phyloP scores from a whole-genome alignment of 2,888 invertebrate genomes.

The Lagria hirta region DNA sequence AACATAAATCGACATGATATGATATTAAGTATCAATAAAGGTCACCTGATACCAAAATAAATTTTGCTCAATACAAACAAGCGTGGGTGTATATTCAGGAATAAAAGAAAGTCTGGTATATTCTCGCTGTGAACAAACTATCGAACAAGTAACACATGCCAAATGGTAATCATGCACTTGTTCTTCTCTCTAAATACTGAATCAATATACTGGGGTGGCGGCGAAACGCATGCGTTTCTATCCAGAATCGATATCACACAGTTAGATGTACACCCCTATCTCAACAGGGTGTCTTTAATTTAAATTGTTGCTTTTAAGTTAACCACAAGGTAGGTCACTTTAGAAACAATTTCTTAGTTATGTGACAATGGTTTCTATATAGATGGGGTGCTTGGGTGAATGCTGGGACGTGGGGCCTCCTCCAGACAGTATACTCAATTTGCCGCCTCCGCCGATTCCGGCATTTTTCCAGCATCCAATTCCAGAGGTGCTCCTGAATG shows the following conservation, averaged over 20 bases:
- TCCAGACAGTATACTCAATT: slow-evolving; percentile 77
- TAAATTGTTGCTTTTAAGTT: slow-evolving; percentile 32
- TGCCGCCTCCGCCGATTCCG: slow-evolving; percentile 85
- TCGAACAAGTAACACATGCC: slow-evolving; percentile 24
- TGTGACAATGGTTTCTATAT: slow-evolving; percentile 3
- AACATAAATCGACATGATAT: too few species aligned
- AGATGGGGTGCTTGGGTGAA: slow-evolving; percentile 62
- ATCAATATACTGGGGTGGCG: slow-evolving; percentile 42
- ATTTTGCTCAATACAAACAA: too few species aligned
- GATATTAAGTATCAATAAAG: too few species aligned
- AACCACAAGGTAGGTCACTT: slow-evolving; percentile 26
- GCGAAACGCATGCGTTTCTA: slow-evolving; percentile 45
- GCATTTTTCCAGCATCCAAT: slow-evolving; percentile 65
- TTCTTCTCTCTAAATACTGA: slow-evolving; percentile 17
- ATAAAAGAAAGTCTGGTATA: too few species aligned
- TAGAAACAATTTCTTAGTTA: slow-evolving; percentile 2
- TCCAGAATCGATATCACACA: slow-evolving; percentile 43
- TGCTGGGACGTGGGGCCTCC: slow-evolving; percentile 71
- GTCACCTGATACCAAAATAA: too few species aligned
- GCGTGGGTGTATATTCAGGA: too few species aligned
- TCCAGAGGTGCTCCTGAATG: slow-evolving; percentile 53
- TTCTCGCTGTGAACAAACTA: too few species aligned
- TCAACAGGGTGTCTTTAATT: slow-evolving; percentile 38
- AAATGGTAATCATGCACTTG: slow-evolving; percentile 25
- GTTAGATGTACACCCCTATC: slow-evolving; percentile 42